Evolutionary conservation across 2,113 vertebrate genomes (phyloP).

Genomic region (Callocephalon fimbriatum): DNA sequence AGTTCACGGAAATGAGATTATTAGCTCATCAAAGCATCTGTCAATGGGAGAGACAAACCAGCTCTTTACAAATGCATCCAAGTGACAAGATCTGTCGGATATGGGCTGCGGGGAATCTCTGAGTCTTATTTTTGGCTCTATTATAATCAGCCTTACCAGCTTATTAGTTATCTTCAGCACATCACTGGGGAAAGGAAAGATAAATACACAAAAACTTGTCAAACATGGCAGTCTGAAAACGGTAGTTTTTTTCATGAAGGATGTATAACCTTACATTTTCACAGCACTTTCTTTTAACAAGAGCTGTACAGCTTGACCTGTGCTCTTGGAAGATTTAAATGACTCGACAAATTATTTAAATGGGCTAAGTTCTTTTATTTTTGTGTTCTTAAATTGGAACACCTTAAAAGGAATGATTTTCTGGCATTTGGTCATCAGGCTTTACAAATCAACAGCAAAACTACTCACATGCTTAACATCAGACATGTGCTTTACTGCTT

Average conservation of each 20-base stretch:
- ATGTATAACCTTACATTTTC: neutral
- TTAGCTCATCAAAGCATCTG: constrained; percentile 71
- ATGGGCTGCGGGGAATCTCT: constrained; percentile 33
- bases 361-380: neutral
- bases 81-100: constrained; percentile 56
- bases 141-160: constrained; percentile 27
- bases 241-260: neutral
- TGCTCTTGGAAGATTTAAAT: neutral
- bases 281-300: neutral
- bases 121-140: constrained; percentile 44
- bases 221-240: neutral
- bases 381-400: neutral
- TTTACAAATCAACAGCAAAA: neutral
- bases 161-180: constrained; percentile 21
- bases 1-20: constrained; percentile 55
- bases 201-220: neutral
- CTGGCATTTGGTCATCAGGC: neutral
- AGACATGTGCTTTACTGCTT: neutral
- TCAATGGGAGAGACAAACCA: constrained; percentile 62
- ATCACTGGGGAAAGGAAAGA: neutral
- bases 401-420: neutral
- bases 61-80: constrained; percentile 46
- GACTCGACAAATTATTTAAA: neutral
- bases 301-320: neutral
- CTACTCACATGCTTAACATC: neutral